Evolutionary conservation across 2,797 vertebrate genomes (phyloP), one percentile per base, ranked within the genome.

Genomic region (Paedocypris micromegethes): DNA sequence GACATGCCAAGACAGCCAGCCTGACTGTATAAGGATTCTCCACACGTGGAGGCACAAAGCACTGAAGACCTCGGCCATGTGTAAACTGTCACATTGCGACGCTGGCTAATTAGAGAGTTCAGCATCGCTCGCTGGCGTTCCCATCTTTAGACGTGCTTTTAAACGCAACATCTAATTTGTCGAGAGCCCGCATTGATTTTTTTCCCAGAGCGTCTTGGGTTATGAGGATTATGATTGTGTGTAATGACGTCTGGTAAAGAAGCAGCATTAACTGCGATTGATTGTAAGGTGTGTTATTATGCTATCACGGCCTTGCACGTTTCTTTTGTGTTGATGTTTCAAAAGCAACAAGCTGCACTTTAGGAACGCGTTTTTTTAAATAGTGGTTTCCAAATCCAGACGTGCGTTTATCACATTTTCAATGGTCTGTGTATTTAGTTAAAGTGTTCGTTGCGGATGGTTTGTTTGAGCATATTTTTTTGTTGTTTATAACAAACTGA

Each of bases 261-360:
- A 58, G 39, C 65, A 41, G 47, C 51, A 64, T 23, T 74, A 74
- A 72, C 68, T 72, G 62, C 39, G 9, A 62, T 68, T 58, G 65
- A 68, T 68, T 39, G 7, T 53, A 44, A 68, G 39, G 48, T 68
- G 68, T 56, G 56, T 52, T 23, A 51, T 68, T 41, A 68, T 23
- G 63, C 49, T 58, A 41, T 42, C 48, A 64, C 49, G 59, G 54
- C 8, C 23, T 39, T 51, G 9, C 63, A 56, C 23, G 49, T 55
- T 40, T 56, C 40, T 9, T 57, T 62, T 66, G 51, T 68, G 41
- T n/a, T 8, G 23, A 58, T 58, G 42, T 45, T 59, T 9, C 6
- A 3, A 52, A 53, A 52, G 9, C 5, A 23, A 23, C 23, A 23
- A 23, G 23, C 23, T 23, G 23, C 23, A 23, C 23, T 23, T 23